phyloP scores from a whole-genome alignment of 2,888 invertebrate genomes.

The Diaprepes abbreviatus region DNA sequence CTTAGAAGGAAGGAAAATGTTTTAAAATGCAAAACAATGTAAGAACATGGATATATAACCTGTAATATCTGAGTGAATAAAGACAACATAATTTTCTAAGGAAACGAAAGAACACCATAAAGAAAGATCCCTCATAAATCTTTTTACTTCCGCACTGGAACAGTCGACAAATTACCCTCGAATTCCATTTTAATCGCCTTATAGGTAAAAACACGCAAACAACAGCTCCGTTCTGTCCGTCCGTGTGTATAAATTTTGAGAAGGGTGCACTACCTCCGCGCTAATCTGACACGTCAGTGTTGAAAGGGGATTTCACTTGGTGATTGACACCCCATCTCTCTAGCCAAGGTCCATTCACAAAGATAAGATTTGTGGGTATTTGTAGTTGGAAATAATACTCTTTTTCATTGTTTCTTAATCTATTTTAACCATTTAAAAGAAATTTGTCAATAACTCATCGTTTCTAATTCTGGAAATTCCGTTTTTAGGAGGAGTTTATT shows the following conservation, averaged over 20 bases:
- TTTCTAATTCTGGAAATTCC: slow-evolving; percentile 21
- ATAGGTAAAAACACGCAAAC: slow-evolving; percentile 46
- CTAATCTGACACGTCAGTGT: slow-evolving; percentile 46
- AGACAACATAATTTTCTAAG: too few relatives aligned
- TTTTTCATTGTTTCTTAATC: slow-evolving; percentile 25
- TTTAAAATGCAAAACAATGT: too few relatives aligned
- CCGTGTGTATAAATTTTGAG: slow-evolving; percentile 40
- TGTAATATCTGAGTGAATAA: too few relatives aligned
- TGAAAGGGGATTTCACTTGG: slow-evolving; percentile 40
- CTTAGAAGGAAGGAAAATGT: too few relatives aligned
- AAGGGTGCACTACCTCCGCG: slow-evolving; percentile 38
- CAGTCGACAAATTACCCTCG: slow-evolving; percentile 8
- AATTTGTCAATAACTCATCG: slow-evolving; percentile 28
- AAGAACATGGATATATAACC: too few relatives aligned
- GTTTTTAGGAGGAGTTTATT: too few relatives aligned
- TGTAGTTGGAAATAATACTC: slow-evolving; percentile 27
- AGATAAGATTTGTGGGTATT: slow-evolving; percentile 42
- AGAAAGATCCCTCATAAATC: too few relatives aligned
- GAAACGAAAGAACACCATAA: too few relatives aligned
- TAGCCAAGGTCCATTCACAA: slow-evolving; percentile 37
- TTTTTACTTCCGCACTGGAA: slow-evolving; percentile 9
- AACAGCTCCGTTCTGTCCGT: slow-evolving; percentile 40
- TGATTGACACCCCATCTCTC: slow-evolving; percentile 49
- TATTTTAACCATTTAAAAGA: slow-evolving; percentile 35
- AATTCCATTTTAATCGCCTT: slow-evolving; percentile 36